These are phyloP conservation scores for Parapristionchus giblindavisi DNA, from an alignment of 2,888 invertebrate species.

Conservation along the genomic window DNA sequence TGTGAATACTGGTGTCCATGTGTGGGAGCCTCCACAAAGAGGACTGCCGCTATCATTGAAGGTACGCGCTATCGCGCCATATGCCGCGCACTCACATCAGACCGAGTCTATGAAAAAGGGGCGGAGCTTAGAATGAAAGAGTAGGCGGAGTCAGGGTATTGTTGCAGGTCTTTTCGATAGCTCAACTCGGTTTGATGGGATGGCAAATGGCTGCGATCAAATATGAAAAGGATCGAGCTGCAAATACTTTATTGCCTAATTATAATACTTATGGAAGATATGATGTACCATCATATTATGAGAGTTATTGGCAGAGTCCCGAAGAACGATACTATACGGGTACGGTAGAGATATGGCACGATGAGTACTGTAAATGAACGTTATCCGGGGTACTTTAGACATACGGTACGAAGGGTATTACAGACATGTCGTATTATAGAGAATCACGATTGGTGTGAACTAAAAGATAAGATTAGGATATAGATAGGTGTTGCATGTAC, in stretches of 20 bases:
- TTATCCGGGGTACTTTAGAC: too few species aligned
- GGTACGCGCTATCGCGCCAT: conserved; percentile 48
- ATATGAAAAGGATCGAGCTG: conserved; percentile 67
- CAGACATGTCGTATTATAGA: neutral
- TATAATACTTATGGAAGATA: conserved; percentile 67
- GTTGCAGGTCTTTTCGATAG: conserved; percentile 62
- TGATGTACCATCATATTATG: conserved; percentile 67
- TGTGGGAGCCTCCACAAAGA: conserved; percentile 65
- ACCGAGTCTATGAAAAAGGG: conserved; percentile 16
- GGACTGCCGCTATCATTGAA: conserved; percentile 65
- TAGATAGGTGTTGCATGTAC: too few species aligned
- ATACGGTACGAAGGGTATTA: conserved; percentile 1
- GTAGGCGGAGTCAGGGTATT: neutral
- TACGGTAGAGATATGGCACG: conserved; percentile 30
- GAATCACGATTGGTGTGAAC: too few species aligned
- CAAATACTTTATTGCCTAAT: conserved; percentile 67
- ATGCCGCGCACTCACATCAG: conserved; percentile 17
- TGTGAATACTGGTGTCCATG: conserved; percentile 69
- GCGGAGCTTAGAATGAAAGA: neutral
- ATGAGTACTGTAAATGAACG: too few species aligned
- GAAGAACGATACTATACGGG: conserved; percentile 62
- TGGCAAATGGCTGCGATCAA: conserved; percentile 69
- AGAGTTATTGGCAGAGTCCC: conserved; percentile 67
- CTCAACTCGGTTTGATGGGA: conserved; percentile 68
- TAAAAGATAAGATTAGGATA: too few species aligned